Evolutionary conservation across 1,140 invertebrate genomes (phyloP).

Genomic region (Glossosoma conforme): DNA sequence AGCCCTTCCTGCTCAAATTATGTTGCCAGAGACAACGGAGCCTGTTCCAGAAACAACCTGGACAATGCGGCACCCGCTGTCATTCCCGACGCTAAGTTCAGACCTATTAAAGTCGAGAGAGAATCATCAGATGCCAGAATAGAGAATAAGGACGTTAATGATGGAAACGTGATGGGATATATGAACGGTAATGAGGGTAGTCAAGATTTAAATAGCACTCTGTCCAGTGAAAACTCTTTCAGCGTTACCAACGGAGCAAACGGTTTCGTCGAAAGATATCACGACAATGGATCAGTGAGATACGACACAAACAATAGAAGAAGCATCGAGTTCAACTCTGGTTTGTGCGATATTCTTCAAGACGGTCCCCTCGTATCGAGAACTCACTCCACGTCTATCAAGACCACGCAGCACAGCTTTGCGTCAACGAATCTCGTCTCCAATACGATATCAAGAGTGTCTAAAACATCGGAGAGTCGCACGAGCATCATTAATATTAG

Average conservation of each 20-base stretch:
- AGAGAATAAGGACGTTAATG: slow-evolving; percentile 7
- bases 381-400: slow-evolving; percentile 12
- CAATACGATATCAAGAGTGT: slow-evolving; percentile 13
- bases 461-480: slow-evolving; percentile 37
- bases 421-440: slow-evolving; percentile 17
- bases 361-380: slow-evolving; percentile 4
- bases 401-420: slow-evolving; percentile 11
- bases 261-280: slow-evolving; percentile 7
- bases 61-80: slow-evolving; percentile 3
- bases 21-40: not conserved
- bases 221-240: slow-evolving; percentile 45
- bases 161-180: slow-evolving; percentile 6
- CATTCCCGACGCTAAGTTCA: slow-evolving; percentile 15
- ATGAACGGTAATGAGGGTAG: slow-evolving; percentile 9
- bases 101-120: slow-evolving; percentile 19
- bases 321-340: slow-evolving; percentile 5
- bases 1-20: slow-evolving; percentile 12
- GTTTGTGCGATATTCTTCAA: not conserved
- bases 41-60: not conserved
- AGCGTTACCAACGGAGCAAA: slow-evolving; percentile 34
- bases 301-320: too few species aligned
- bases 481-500: slow-evolving; percentile 47
- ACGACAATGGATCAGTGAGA: too few species aligned
- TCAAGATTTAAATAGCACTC: slow-evolving; percentile 27
- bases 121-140: slow-evolving; percentile 3